phyloP scores from a whole-genome alignment of 2,797 vertebrate genomes.

The Spinibarbus caldwelli region DNA sequence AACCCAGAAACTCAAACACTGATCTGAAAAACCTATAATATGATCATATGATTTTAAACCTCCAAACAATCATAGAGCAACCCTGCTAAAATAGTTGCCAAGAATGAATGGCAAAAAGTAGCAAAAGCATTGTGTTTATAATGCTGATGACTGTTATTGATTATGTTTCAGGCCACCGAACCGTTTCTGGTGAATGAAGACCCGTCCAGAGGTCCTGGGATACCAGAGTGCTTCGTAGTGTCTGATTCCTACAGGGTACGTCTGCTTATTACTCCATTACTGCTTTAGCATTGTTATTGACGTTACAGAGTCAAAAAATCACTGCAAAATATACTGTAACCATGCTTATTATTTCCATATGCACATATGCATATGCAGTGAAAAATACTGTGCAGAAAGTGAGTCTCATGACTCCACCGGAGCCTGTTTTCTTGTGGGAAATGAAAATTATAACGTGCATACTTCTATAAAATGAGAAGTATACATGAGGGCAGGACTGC shows the following conservation, averaged over 20 bases:
- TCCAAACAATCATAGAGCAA: not conserved
- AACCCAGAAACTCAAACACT: not conserved
- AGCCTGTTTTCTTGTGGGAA: constrained; percentile 70
- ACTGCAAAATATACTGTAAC: constrained; percentile 81
- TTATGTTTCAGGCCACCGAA: constrained; percentile 83
- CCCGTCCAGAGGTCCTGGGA: constrained; percentile 82
- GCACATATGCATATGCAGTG: constrained; percentile 27
- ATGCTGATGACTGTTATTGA: constrained; percentile 64
- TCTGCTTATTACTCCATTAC: constrained; percentile 68
- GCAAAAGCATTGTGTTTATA: not conserved
- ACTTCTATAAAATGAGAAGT: constrained; percentile 65
- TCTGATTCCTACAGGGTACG: constrained; percentile 87
- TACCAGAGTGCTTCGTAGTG: constrained; percentile 86
- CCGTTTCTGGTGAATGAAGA: constrained; percentile 85
- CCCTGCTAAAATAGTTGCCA: not conserved
- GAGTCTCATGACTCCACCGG: constrained; percentile 67
- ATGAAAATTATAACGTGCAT: constrained; percentile 70
- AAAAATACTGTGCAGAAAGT: constrained; percentile 40
- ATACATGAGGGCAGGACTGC: constrained; percentile 35
- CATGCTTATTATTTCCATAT: constrained; percentile 81
- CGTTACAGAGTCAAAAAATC: not conserved
- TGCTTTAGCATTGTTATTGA: constrained; percentile 66
- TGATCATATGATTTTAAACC: not conserved
- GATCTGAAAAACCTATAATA: not conserved
- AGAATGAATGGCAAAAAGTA: not conserved